Conservation (phyloP, 2,888 invertebrate species). For the Lydus trimaculatus region DNA sequence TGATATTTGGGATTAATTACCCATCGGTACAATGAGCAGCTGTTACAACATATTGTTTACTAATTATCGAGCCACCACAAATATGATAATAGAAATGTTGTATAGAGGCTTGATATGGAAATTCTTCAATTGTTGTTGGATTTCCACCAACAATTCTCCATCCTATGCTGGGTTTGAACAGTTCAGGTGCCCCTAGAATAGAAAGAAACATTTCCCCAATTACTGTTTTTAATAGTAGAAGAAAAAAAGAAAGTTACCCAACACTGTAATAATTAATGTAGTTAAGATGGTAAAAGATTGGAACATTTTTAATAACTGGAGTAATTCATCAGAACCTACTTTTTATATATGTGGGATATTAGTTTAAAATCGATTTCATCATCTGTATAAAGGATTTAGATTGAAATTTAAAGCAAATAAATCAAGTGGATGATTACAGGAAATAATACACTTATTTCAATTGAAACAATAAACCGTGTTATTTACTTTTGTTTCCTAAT, state of each 20-base stretch:
- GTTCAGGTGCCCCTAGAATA: neutral
- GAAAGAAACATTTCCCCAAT: too few species aligned
- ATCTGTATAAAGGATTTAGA: neutral
- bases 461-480: neutral
- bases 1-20: constrained; percentile 12
- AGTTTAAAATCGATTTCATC: neutral
- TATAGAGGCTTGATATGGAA: constrained; percentile 46
- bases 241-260: neutral
- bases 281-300: neutral
- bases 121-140: constrained; percentile 38
- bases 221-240: neutral
- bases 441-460: neutral
- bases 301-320: neutral
- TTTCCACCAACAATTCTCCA: constrained; percentile 46
- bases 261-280: neutral
- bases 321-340: neutral
- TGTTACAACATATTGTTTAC: constrained; percentile 38
- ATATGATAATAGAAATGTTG: constrained; percentile 36
- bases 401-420: neutral
- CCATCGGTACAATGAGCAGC: constrained; percentile 47
- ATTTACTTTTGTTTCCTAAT: neutral
- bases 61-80: constrained; percentile 47
- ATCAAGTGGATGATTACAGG: neutral
- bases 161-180: neutral
- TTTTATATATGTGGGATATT: neutral